Conservation (phyloP, 2,797 vertebrate species). For the Enteromius viviparus region DNA sequence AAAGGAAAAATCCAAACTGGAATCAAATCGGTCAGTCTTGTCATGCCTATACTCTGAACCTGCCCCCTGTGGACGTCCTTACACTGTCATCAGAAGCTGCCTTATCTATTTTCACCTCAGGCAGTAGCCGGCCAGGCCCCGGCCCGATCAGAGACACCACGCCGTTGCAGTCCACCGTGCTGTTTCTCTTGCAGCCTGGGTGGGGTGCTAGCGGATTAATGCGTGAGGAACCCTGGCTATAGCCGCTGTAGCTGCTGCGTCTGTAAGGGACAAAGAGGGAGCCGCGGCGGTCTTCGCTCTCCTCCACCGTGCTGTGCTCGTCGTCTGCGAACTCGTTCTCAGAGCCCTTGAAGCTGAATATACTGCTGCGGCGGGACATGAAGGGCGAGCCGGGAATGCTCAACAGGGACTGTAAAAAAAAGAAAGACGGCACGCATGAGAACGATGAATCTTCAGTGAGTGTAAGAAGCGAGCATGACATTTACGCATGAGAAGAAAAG, state of each 20-base stretch:
- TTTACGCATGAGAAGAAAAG: slow-evolving; percentile 6
- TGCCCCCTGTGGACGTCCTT: slow-evolving; percentile 81
- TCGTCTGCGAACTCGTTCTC: slow-evolving; percentile 98
- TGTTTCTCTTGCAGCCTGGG: slow-evolving; percentile 87
- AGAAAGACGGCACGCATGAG: neutral
- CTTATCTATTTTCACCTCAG: slow-evolving; percentile 99
- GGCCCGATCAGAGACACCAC: slow-evolving; percentile 97
- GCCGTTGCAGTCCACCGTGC: slow-evolving; percentile 98
- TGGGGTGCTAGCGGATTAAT: slow-evolving; percentile 91
- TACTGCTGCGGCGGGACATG: slow-evolving; percentile 96
- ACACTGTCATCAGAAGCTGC: slow-evolving; percentile 89
- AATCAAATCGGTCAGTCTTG: slow-evolving; percentile 81
- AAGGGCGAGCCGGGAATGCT: slow-evolving; percentile 97
- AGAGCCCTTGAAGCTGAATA: slow-evolving; percentile 95
- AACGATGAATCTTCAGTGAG: neutral
- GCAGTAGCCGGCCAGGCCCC: slow-evolving; percentile 93
- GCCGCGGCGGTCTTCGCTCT: slow-evolving; percentile 93
- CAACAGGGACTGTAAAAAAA: slow-evolving; percentile 86
- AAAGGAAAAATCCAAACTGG: slow-evolving; percentile 57
- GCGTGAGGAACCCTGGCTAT: slow-evolving; percentile 95
- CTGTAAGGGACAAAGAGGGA: slow-evolving; percentile 96
- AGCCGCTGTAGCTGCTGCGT: slow-evolving; percentile 95
- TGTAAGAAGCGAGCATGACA: neutral
- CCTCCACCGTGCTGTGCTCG: slow-evolving; percentile 97
- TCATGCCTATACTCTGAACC: slow-evolving; percentile 86